Percentiles rank a stretch among this genome's conserved stretches.
Evolutionary conservation across 2,113 vertebrate species (phyloP).

Genomic region (Oreocharis arfaki): DNA sequence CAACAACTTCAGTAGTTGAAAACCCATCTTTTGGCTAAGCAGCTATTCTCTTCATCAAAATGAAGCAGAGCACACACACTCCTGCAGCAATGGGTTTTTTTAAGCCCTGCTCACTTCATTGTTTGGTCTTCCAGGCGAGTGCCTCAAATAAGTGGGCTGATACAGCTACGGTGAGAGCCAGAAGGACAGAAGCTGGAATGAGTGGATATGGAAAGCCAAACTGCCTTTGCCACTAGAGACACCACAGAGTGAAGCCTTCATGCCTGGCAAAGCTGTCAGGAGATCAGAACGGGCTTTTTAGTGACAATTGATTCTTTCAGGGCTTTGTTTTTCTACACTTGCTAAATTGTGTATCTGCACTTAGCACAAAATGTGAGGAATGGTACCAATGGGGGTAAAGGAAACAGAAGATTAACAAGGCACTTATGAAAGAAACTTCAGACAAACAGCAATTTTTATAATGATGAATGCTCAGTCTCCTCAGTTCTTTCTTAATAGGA

Average conservation of each 20-base stretch:
- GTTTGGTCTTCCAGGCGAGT: neutral
- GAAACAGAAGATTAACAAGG: slow-evolving; percentile 32
- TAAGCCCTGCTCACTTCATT: neutral
- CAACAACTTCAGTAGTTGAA: neutral
- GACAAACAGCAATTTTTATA: slow-evolving; percentile 16
- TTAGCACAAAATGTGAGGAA: slow-evolving; percentile 13
- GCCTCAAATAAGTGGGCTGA: neutral
- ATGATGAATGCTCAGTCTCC: slow-evolving; percentile 34
- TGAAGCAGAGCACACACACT: neutral
- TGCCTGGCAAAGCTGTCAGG: neutral
- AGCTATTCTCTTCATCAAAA: neutral
- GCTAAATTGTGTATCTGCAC: neutral
- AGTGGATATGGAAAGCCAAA: neutral
- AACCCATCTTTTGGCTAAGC: neutral
- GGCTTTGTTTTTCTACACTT: neutral
- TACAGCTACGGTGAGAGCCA: neutral
- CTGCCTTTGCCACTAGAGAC: neutral
- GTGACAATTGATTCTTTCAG: neutral
- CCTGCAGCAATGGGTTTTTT: neutral
- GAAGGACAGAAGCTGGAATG: neutral
- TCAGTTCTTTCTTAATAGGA: slow-evolving; percentile 46
- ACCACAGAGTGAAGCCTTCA: neutral
- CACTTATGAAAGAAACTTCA: slow-evolving; percentile 14
- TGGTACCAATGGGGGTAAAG: neutral
- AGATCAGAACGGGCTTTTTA: neutral